Evolutionary conservation across 2,888 invertebrate species (phyloP), one percentile per base, ranked within the genome.

Genomic region (Drosophila gaucha): DNA sequence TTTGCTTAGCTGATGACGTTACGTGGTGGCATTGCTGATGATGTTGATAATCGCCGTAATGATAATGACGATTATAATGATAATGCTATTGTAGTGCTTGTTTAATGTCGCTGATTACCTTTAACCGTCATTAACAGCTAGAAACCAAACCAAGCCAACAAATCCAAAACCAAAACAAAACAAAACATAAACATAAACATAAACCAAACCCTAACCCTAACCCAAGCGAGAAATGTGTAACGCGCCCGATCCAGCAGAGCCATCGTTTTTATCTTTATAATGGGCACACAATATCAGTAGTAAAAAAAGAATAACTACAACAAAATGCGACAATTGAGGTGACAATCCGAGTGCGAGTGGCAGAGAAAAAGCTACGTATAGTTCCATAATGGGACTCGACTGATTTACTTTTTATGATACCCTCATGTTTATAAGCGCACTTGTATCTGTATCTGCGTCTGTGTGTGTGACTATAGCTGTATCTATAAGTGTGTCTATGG

Each of bases 271-370:
- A 86, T 86, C 89, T 86, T 89, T 89, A 86, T 86, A 87, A 86
- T 83, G 88, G 75, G 67, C 83, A 69, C 78, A 86, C 78, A 86
- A 86, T 88, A 86, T 88, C 73, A 82, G 87, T 74, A 76, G 85
- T 82, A 85, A 85, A 83, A 79, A 20, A n/a, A 9, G 2, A 16
- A 16, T 12, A 41, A 63, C 68, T 26, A 41, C 28, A 50, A 50
- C 50, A 39, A 69, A 62, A 20, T 33, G 41, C 78, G 62, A 67
- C 88, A 86, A 88, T 86, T 86, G 86, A 88, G 88, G 86, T 86
- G 88, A 83, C 83, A 88, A 85, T 65, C 58, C 57, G 38, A 60
- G 46, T 58, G 26, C 41, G 16, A 22, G 16, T 33, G 39, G 28
- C 49, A 28, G 30, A 44, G 56, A 54, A 58, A 56, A 64, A 74